These are phyloP conservation scores for Trachelus stipa DNA, from an alignment of 2,888 invertebrate genomes.

Conservation along the genomic window DNA sequence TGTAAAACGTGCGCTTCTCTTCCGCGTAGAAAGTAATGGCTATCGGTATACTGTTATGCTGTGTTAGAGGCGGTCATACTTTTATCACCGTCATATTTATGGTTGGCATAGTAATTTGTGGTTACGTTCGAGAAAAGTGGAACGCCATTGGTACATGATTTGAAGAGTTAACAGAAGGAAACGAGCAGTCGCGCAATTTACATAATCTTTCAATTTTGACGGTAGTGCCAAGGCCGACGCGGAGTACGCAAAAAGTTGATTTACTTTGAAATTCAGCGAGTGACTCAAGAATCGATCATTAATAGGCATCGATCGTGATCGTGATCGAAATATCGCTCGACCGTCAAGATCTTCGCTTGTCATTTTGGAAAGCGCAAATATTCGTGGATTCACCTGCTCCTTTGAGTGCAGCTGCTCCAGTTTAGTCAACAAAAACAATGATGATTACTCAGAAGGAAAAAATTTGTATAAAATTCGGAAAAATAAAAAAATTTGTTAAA, in stretches of 20 bases:
- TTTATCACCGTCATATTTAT: neutral
- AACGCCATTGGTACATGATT: neutral
- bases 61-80: neutral
- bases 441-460: no score
- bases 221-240: neutral
- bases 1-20: constrained; percentile 24
- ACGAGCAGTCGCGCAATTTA: neutral
- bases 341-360: constrained; percentile 12
- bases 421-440: neutral
- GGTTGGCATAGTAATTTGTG: neutral
- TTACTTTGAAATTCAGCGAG: neutral
- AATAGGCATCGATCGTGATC: neutral
- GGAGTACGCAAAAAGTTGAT: neutral
- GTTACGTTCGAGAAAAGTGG: neutral
- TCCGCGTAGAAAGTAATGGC: constrained; percentile 51
- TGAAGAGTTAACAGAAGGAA: neutral
- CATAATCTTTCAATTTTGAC: neutral
- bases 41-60: constrained; percentile 10
- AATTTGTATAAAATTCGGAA: no score
- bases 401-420: neutral
- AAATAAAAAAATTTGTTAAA: neutral
- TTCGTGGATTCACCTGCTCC: neutral
- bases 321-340: constrained; percentile 7
- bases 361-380: constrained; percentile 4
- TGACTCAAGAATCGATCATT: neutral